Evolutionary conservation across 2,888 invertebrate genomes (phyloP), one percentile per base, ranked within the genome.

Genomic region (Trilocha varians): DNA sequence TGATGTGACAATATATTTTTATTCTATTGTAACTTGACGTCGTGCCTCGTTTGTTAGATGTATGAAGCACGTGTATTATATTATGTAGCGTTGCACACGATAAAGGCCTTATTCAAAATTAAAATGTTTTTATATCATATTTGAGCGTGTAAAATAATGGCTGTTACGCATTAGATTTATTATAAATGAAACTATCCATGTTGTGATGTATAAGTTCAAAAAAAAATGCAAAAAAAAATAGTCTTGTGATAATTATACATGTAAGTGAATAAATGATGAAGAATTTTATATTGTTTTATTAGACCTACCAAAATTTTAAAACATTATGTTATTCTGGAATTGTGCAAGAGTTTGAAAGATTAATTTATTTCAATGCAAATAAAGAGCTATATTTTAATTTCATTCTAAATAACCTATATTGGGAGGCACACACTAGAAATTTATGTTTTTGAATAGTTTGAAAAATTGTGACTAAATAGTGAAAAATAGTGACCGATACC

Each of bases 161-260:
- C 70, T 78, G 80, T 80, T 79, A 78, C 70, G 70, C 77, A 73
- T 66, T 76, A 73, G 67, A 70, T 39, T 69, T 78, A 74, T 70
- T 54, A 59, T 62, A 62, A 65, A 65, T 53, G 59, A 65, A 71
- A 69, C 60, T 62, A 62, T 64, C 66, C 66, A 74, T 82, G 78
- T 83, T 84, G 84, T 83, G 84, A 84, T 84, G 75, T 75, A 73
- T 76, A 72, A 80, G 82, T 83, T 82, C 79, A 84, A 84, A 79
- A 79, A 75, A 74, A 62, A 72, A 25, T 3, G 64, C 65, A 59
- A 70, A 70, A 72, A 78, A 75, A 69, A 62, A 78, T 82, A 78
- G 83, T 84, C 83, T 84, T 85, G 84, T 85, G 85, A 85, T 85
- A 85, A 82, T 79, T 82, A 80, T 82, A 82, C 80, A 71, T 74